Base-by-base conservation (phyloP, 2,113 vertebrate species). In the Vireo altiloquus region DNA sequence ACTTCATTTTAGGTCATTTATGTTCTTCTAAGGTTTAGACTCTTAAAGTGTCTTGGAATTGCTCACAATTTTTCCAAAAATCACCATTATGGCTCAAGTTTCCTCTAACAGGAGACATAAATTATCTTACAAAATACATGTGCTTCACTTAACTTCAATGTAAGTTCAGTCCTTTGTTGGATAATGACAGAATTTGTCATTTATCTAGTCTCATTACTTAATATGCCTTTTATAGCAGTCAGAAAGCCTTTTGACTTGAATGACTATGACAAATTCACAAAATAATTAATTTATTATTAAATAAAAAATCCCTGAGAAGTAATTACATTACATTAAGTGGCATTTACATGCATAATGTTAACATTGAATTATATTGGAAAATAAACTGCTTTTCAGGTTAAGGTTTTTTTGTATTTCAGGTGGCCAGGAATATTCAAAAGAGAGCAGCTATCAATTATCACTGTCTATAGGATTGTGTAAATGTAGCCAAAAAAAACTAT, bases 321-420 rank as follows among this genome's bases (percentile, higher is more conserved):
- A 2, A 74, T 5, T n/a, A 27, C 63, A 60, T 8, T n/a, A 15
- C n/a, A 37, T 50, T 54, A 72, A 57, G 13, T 31, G 28, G 4
- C 17, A 66, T 78, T 59, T 60, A 13, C 7, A 46, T n/a, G 9
- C 22, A 27, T 57, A 82, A 39, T 39, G 3, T 66, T 37, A 13
- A 49, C 16, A 27, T 20, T 6, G 0, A 87, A 76, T 50, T 57
- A 40, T 64, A 30, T 15, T 28, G 15, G n/a, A 50, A 70, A 69
- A 63, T 7, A 31, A 15, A 15, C 11, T 47, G 9, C 11, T 47
- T 40, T 65, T 52, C 7, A 63, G n/a, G 9, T 57, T 27, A 15
- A 9, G 9, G 0, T 0, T 20, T 63, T 42, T 31, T 60, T 61
- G 2, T 22, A 4, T 74, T 77, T 53, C 42, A n/a, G 24, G 2